phyloP scores from a whole-genome alignment of 2,888 invertebrate species.

The Brachypterus glaber region DNA sequence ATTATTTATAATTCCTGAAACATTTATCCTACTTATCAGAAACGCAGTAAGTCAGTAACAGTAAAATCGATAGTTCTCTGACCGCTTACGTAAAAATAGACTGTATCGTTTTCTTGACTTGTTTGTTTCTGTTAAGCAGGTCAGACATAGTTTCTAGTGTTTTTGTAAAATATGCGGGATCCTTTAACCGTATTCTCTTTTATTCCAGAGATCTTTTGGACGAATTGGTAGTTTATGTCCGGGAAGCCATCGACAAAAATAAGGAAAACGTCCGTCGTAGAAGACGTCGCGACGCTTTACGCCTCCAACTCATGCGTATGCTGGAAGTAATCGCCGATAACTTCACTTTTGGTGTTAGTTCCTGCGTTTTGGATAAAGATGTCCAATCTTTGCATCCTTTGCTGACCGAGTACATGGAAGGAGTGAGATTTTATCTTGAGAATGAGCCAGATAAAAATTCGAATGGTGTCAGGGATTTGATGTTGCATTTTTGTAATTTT shows the following conservation, averaged over 20 bases:
- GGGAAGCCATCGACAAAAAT: conserved; percentile 94
- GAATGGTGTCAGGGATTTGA: conserved; percentile 76
- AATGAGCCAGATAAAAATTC: conserved; percentile 91
- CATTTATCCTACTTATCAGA: too few relatives aligned
- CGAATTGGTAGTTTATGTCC: conserved; percentile 80
- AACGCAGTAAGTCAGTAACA: too few relatives aligned
- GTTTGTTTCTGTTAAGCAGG: background rate
- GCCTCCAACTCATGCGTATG: conserved; percentile 84
- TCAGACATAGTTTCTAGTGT: conserved; percentile 9
- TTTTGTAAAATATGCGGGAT: conserved; percentile 3
- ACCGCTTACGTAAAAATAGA: too few relatives aligned
- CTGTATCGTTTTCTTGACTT: conserved; percentile 5
- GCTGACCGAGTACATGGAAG: conserved; percentile 92
- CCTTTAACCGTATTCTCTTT: conserved; percentile 1
- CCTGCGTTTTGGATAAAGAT: conserved; percentile 73
- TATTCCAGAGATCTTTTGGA: conserved; percentile 83
- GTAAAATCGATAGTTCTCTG: too few relatives aligned
- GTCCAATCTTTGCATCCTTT: conserved; percentile 76
- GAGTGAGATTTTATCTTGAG: conserved; percentile 82
- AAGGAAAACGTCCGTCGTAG: conserved; percentile 93
- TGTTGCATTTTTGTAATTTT: conserved; percentile 89
- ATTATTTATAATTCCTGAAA: too few relatives aligned
- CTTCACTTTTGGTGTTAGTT: conserved; percentile 78
- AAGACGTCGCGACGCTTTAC: conserved; percentile 80
- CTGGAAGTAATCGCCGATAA: conserved; percentile 87